Conservation (phyloP, 2,113 vertebrate genomes). For the Corvus cornix region DNA sequence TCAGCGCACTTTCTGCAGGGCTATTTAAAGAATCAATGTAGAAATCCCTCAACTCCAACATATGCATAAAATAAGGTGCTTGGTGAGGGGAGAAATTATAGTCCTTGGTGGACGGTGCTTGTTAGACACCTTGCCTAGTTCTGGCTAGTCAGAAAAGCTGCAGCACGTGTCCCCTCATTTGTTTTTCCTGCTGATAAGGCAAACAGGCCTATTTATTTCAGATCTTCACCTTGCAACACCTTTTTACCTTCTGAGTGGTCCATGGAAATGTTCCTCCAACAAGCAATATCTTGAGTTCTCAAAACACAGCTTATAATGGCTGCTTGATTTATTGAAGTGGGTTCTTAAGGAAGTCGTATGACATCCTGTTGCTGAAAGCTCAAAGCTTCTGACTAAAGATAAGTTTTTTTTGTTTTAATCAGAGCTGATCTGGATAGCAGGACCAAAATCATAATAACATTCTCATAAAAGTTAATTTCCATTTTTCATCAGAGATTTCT, state of each 20-base stretch:
- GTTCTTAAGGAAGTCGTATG: not conserved
- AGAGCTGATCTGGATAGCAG: not conserved
- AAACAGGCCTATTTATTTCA: not conserved
- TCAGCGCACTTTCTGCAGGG: not conserved
- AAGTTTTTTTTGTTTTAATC: constrained; percentile 3
- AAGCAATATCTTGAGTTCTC: not conserved
- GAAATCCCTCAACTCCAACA: not conserved
- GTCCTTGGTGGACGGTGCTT: not conserved
- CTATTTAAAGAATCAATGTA: not conserved
- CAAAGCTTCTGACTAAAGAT: constrained; percentile 3
- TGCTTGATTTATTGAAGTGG: not conserved
- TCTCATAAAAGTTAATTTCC: not conserved
- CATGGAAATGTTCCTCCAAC: not conserved
- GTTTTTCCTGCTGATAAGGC: not conserved
- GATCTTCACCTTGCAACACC: not conserved
- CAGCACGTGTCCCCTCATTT: not conserved
- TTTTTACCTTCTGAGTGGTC: not conserved
- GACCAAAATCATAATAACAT: not conserved
- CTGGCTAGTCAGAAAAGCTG: not conserved
- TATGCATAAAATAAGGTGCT: not conserved
- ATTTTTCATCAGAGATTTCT: not conserved
- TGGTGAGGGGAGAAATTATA: not conserved
- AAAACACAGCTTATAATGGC: not conserved
- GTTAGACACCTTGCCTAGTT: not conserved
- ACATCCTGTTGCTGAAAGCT: not conserved